Conservation (phyloP, 2,888 invertebrate genomes). For the Spodoptera littoralis region DNA sequence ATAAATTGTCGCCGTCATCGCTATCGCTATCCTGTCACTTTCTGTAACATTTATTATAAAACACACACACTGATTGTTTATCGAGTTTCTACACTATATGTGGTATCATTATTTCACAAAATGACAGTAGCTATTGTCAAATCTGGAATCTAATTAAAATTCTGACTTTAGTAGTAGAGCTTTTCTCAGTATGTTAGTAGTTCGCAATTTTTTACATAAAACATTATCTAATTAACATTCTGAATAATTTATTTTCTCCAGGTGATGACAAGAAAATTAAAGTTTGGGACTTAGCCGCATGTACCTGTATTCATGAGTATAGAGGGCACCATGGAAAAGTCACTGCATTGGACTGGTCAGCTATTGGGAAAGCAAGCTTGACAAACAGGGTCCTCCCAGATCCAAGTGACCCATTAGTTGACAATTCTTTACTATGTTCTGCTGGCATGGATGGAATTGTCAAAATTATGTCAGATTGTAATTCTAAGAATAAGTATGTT, state of each 20-base stretch:
- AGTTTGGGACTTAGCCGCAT: constrained; percentile 92
- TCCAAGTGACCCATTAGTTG: constrained; percentile 67
- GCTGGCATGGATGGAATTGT: constrained; percentile 91
- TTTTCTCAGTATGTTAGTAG: too few relatives aligned
- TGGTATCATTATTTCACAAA: too few relatives aligned
- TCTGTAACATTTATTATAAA: too few relatives aligned
- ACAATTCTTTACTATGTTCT: constrained; percentile 89
- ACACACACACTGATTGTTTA: too few relatives aligned
- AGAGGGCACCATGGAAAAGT: constrained; percentile 90
- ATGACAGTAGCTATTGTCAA: too few relatives aligned
- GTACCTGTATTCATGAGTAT: constrained; percentile 90
- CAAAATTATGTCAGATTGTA: constrained; percentile 90
- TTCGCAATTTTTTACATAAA: not conserved
- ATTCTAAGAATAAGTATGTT: constrained; percentile 80
- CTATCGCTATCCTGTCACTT: too few relatives aligned
- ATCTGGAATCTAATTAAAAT: too few relatives aligned
- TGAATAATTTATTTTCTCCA: constrained; percentile 56
- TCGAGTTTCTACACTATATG: too few relatives aligned
- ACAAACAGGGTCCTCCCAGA: constrained; percentile 75
- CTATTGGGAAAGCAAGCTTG: constrained; percentile 76
- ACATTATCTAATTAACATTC: too few relatives aligned
- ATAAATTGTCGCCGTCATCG: too few relatives aligned
- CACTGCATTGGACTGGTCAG: constrained; percentile 90
- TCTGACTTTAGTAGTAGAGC: too few relatives aligned
- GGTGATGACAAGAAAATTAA: constrained; percentile 92